These are phyloP conservation scores for Lasioglossum villosulum DNA, from an alignment of 2,888 invertebrate genomes.

Conservation along the genomic window DNA sequence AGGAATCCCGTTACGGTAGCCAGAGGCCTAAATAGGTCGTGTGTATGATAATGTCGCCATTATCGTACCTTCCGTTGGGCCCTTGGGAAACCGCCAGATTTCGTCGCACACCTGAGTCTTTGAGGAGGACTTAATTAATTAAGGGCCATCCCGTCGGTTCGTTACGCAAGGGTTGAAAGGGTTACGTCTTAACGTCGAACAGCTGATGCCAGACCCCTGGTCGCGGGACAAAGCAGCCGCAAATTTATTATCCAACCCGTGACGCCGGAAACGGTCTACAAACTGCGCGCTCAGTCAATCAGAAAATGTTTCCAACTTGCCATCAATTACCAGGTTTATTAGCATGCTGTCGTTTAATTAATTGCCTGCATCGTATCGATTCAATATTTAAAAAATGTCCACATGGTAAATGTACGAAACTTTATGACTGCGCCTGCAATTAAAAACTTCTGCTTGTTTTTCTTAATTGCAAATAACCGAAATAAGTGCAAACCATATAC, in stretches of 20 bases:
- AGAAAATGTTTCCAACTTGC: slow-evolving; percentile 29
- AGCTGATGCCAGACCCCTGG: slow-evolving; percentile 77
- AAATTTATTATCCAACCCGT: slow-evolving; percentile 54
- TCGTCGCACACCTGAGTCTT: slow-evolving; percentile 83
- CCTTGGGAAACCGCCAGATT: slow-evolving; percentile 78
- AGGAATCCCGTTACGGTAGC: slow-evolving; percentile 69
- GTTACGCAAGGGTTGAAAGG: slow-evolving; percentile 77
- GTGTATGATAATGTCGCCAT: slow-evolving; percentile 84
- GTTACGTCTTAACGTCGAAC: slow-evolving; percentile 75
- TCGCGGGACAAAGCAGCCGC: slow-evolving; percentile 46
- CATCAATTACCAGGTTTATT: slow-evolving; percentile 43
- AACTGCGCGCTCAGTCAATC: slow-evolving; percentile 31
- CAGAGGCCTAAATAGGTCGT: slow-evolving; percentile 82
- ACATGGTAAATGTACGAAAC: not conserved
- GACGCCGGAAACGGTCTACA: slow-evolving; percentile 44
- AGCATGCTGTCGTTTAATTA: slow-evolving; percentile 30
- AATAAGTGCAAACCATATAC: too few relatives aligned
- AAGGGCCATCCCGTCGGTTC: slow-evolving; percentile 76
- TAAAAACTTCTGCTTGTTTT: not conserved
- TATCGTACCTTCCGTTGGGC: slow-evolving; percentile 78
- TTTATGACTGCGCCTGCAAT: not conserved
- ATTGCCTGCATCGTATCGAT: not conserved
- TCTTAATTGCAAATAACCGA: too few relatives aligned
- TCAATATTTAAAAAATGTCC: not conserved
- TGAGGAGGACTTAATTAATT: slow-evolving; percentile 83